Conservation (phyloP, 1,140 invertebrate genomes). For the Theocolax elegans region DNA sequence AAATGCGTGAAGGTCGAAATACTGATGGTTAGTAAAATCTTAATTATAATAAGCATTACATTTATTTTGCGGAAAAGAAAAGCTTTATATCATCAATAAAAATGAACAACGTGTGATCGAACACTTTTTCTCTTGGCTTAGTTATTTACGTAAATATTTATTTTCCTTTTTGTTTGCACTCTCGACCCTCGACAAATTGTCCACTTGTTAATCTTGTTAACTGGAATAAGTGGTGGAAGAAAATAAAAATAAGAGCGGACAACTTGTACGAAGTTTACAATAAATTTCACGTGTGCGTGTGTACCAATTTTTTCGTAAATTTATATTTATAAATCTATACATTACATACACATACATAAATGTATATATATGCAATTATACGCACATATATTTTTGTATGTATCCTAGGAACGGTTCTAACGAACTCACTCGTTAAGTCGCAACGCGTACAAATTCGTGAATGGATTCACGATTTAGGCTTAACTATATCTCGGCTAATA, state of each 20-base stretch:
- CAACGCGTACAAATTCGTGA: constrained; percentile 25
- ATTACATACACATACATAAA: constrained; percentile 2
- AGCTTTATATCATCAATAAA: constrained; percentile 42
- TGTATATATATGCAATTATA: constrained; percentile 11
- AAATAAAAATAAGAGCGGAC: constrained; percentile 36
- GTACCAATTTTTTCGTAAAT: not conserved
- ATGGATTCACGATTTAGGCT: constrained; percentile 25
- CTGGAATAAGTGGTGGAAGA: no score
- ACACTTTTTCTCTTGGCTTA: constrained; percentile 50
- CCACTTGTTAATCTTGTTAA: constrained; percentile 8
- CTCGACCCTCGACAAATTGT: constrained; percentile 56
- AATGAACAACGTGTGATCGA: constrained; percentile 59
- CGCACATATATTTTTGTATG: constrained; percentile 6
- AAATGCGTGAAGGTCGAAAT: constrained; percentile 44
- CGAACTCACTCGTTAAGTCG: constrained; percentile 31
- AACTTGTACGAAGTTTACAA: constrained; percentile 60
- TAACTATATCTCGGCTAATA: constrained; percentile 31
- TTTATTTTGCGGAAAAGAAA: constrained; percentile 62
- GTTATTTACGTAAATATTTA: constrained; percentile 31
- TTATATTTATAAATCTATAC: constrained; percentile 12
- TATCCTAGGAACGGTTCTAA: constrained; percentile 38
- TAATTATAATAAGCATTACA: constrained; percentile 59
- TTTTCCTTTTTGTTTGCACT: not conserved
- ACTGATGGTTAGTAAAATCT: constrained; percentile 61
- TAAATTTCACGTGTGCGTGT: constrained; percentile 34